Evolutionary conservation across 2,113 vertebrate genomes (phyloP).

Genomic region (Regulus satrapa): DNA sequence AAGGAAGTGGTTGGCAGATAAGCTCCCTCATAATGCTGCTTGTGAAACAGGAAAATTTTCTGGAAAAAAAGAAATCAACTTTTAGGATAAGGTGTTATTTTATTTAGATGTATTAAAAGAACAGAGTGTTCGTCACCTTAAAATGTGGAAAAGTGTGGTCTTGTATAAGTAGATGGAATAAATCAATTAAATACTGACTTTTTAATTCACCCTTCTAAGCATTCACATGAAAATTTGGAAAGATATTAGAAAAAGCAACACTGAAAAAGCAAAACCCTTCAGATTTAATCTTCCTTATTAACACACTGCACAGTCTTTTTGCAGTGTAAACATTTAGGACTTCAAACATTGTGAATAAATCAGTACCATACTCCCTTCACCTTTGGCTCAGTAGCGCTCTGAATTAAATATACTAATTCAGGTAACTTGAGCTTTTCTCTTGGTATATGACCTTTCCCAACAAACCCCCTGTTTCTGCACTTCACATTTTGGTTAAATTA

Average conservation of each 20-base stretch:
- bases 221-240: background rate
- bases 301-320: background rate
- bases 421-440: background rate
- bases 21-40: background rate
- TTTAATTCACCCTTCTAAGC: background rate
- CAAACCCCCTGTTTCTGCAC: background rate
- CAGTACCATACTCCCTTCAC: background rate
- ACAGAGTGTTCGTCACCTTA: background rate
- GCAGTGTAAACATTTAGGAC: background rate
- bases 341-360: background rate
- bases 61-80: rapidly evolving
- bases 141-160: rapidly evolving
- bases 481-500: background rate
- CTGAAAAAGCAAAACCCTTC: background rate
- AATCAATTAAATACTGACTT: rapidly evolving
- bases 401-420: background rate
- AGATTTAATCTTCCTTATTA: background rate
- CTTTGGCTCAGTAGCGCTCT: background rate
- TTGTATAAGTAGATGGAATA: background rate
- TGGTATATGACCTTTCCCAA: background rate
- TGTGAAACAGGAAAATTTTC: background rate
- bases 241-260: background rate
- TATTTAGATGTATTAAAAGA: background rate
- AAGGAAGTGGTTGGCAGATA: background rate
- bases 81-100: background rate